Evolutionary conservation across 2,113 vertebrate genomes (phyloP).

Genomic region (Recurvirostra avosetta): DNA sequence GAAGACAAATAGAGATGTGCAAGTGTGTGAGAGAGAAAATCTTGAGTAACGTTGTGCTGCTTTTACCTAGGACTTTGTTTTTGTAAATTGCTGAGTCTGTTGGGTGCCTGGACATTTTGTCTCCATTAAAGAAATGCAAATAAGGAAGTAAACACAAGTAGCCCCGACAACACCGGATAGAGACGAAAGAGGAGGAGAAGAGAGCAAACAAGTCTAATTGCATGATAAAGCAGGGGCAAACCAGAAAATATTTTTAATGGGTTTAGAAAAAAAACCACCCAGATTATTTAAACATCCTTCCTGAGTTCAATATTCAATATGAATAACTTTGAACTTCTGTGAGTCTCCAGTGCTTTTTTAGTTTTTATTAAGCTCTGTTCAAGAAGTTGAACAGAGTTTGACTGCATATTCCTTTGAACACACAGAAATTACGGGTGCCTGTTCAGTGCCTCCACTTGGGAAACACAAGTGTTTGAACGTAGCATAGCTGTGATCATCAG

Average conservation of each 20-base stretch:
- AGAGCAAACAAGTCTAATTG: not conserved
- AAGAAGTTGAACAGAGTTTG: not conserved
- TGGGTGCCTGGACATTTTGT: not conserved
- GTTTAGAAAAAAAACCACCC: not conserved
- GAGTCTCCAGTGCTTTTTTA: not conserved
- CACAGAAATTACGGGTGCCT: not conserved
- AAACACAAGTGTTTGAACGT: not conserved
- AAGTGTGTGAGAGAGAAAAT: not conserved
- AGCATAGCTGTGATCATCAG: not conserved
- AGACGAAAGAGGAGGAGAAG: not conserved
- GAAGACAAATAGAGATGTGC: not conserved
- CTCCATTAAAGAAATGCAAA: not conserved
- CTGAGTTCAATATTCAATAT: not conserved
- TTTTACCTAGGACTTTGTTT: not conserved
- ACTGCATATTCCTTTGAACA: not conserved
- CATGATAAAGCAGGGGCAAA: not conserved
- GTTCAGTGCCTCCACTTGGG: not conserved
- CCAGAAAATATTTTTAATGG: not conserved
- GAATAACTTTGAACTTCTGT: not conserved
- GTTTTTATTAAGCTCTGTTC: not conserved
- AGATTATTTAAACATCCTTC: not conserved
- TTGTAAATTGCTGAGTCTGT: not conserved
- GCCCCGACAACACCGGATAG: not conserved
- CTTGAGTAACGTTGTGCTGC: not conserved
- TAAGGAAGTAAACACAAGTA: constrained; percentile 2